Base-by-base conservation (phyloP, 2,113 vertebrate genomes). In the Fukomys damarensis region DNA sequence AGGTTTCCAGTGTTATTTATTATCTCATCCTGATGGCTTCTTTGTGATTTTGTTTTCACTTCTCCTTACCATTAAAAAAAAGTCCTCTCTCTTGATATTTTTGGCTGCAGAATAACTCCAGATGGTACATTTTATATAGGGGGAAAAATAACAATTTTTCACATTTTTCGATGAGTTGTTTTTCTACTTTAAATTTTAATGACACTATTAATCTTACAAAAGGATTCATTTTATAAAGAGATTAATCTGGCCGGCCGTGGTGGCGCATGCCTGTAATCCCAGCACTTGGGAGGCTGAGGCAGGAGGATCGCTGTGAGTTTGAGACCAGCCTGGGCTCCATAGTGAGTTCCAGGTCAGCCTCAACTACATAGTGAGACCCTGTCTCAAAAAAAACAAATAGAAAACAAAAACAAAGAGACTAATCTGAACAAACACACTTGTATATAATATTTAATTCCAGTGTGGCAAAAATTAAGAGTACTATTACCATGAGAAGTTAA, bases 61-160 rank as follows among this genome's bases (percentile, higher is more conserved):
- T 87, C 20, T 52, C 9, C 8, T 82, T 30, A 74, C 38, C 61
- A 94, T 59, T 76, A 28, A 63, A 79, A 68, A 84, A 59, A 52
- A 82, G 28, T 52, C n/a, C 35, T 77, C 30, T 93, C 30, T 95
- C 41, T 87, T 61, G 68, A 81, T 96, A 96, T 86, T 96, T 97
- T 94, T 97, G 93, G 87, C 92, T 94, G 20, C 63, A 84, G 84
- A 96, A 90, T 97, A 93, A 85, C 95, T 97, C 86, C 97, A 97
- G 89, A 94, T 97, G 97, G 96, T 43, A 52, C 65, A 43, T 94
- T 93, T 93, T 96, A 58, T 96, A 65, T 92, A 91, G 54, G 46
- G 24, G 0, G 28, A 90, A 93, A 87, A 94, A 90, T 6, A 72
- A 83, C 19, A 84, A 59, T 61, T 96, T 90, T 96, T 85, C 54